phyloP scores from a whole-genome alignment of 92 coral and sea anemone genomes.

The Zoanthus solanderi region DNA sequence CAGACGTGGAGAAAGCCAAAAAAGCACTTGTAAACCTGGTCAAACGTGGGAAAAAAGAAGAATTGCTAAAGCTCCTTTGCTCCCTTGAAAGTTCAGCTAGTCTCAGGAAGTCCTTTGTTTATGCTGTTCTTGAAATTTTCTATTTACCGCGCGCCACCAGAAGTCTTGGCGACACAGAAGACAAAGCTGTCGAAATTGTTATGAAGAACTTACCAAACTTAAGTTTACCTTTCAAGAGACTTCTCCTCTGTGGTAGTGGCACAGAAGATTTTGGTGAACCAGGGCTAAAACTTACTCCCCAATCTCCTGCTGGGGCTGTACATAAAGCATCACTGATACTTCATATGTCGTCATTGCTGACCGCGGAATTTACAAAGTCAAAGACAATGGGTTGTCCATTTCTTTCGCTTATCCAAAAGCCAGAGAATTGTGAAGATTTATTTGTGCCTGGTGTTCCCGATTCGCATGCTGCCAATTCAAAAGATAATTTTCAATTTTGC shows the following conservation, averaged over 20 bases:
- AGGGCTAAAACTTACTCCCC: constrained; percentile 74
- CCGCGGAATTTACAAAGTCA: constrained; percentile 49
- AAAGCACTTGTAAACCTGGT: constrained; percentile 65
- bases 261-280: constrained; percentile 66
- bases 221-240: constrained; percentile 58
- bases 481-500: constrained; percentile 6
- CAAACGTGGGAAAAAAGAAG: constrained; percentile 30
- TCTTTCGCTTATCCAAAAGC: constrained; percentile 55
- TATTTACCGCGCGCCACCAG: constrained; percentile 80
- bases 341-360: constrained; percentile 74
- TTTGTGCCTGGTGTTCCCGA: constrained; percentile 28
- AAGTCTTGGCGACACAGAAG: constrained; percentile 81
- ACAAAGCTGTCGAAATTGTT: constrained; percentile 65
- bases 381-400: constrained; percentile 36
- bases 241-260: constrained; percentile 69
- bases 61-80: constrained; percentile 43
- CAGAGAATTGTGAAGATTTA: constrained; percentile 23
- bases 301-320: constrained; percentile 70
- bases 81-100: constrained; percentile 51
- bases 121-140: constrained; percentile 67
- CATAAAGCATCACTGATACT: constrained; percentile 80
- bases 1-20: constrained; percentile 47
- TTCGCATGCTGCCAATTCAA: too few relatives aligned
- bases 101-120: constrained; percentile 66
- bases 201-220: neutral